These are phyloP conservation scores for Dione juno DNA, from an alignment of 2,888 invertebrate species.

Conservation along the genomic window DNA sequence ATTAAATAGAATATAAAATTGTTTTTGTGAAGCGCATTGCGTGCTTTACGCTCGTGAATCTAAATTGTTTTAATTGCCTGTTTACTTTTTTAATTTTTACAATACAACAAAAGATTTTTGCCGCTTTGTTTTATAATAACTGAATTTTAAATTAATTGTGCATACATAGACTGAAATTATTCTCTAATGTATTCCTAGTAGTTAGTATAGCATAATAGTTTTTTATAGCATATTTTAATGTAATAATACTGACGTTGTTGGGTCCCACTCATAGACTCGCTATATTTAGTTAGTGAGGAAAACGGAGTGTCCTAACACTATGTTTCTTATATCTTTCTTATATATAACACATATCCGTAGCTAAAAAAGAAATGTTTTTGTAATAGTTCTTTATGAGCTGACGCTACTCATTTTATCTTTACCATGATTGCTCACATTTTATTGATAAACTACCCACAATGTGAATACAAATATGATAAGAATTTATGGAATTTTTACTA, in stretches of 20 bases:
- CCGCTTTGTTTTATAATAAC: neutral
- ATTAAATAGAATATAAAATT: neutral
- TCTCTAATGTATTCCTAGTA: too few relatives aligned
- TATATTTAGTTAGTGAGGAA: too few relatives aligned
- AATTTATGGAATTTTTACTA: neutral
- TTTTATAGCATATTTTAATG: neutral
- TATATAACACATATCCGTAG: too few relatives aligned
- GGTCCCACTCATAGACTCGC: too few relatives aligned
- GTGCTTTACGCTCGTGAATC: slow-evolving; percentile 6
- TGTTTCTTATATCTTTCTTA: too few relatives aligned
- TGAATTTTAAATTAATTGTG: neutral
- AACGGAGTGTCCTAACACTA: too few relatives aligned
- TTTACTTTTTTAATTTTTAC: slow-evolving; percentile 9
- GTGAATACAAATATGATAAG: slow-evolving; percentile 5
- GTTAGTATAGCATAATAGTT: too few relatives aligned
- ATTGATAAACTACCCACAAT: slow-evolving; percentile 16
- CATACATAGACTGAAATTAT: neutral
- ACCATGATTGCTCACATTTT: slow-evolving; percentile 3
- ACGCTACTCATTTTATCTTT: slow-evolving; percentile 8
- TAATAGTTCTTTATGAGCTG: neutral
- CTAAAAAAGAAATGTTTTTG: neutral
- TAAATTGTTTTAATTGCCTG: slow-evolving; percentile 10
- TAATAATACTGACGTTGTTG: too few relatives aligned
- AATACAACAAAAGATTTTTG: neutral
- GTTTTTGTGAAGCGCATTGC: neutral